Conservation (phyloP, 2,797 vertebrate species). For the Aeoliscus strigatus region DNA sequence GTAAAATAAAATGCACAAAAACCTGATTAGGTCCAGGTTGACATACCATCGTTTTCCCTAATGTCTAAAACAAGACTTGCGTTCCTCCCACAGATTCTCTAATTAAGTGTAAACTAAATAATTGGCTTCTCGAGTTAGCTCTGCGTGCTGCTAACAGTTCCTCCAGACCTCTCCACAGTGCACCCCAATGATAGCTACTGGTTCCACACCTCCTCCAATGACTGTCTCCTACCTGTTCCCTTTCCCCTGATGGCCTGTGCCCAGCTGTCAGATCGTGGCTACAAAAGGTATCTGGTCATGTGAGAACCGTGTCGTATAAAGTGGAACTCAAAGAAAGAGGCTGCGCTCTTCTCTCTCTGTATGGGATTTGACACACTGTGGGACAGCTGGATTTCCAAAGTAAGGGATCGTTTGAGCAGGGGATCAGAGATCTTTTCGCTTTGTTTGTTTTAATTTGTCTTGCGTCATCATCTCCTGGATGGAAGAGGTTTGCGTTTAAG, state of each 20-base stretch:
- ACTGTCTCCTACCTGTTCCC: constrained; percentile 75
- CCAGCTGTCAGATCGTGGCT: constrained; percentile 59
- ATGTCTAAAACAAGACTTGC: too few species aligned
- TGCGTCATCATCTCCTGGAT: constrained; percentile 50
- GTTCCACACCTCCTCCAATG: constrained; percentile 27
- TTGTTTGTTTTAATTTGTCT: constrained; percentile 71
- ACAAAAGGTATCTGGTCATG: constrained; percentile 59
- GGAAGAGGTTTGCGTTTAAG: too few species aligned
- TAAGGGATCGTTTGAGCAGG: constrained; percentile 49
- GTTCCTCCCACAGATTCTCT: too few species aligned
- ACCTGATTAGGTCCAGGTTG: too few species aligned
- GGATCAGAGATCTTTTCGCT: constrained; percentile 33
- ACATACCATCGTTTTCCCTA: too few species aligned
- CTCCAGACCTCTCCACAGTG: constrained; percentile 16
- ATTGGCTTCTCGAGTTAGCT: too few species aligned
- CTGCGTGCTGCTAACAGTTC: too few species aligned
- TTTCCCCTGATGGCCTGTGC: constrained; percentile 14
- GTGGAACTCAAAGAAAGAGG: constrained; percentile 51
- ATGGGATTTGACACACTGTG: constrained; percentile 54
- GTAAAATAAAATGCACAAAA: too few species aligned
- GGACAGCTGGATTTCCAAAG: constrained; percentile 62
- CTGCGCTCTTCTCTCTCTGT: constrained; percentile 30
- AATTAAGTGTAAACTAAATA: too few species aligned
- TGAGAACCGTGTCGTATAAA: constrained; percentile 66
- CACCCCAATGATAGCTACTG: constrained; percentile 25